A percentile compares a stretch with the other conserved stretches of the same genome.
phyloP scores from a whole-genome alignment of 2,888 invertebrate species.

The Melinopterus prodromus region DNA sequence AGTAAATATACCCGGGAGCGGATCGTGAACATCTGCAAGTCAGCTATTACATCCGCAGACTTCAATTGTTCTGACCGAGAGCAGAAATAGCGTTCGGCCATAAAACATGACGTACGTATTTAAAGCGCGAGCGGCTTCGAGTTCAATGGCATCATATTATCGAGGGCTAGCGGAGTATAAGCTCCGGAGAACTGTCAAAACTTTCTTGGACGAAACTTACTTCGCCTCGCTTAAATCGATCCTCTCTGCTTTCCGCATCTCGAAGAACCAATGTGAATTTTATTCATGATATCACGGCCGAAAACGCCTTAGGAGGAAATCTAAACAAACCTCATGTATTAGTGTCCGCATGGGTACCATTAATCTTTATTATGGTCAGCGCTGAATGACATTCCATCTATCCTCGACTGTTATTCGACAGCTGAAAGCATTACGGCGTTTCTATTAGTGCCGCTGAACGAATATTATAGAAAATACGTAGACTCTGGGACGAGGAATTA shows the following conservation, averaged over 20 bases:
- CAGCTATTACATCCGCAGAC: neutral
- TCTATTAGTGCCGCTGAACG: neutral
- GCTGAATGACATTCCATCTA: slow-evolving; percentile 23
- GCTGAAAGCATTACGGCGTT: neutral
- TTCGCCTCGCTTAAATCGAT: neutral
- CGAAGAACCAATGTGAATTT: neutral
- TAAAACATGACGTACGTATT: slow-evolving; percentile 4
- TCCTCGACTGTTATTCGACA: neutral
- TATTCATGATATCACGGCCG: neutral
- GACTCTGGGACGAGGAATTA: neutral
- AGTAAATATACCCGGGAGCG: neutral
- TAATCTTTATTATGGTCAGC: slow-evolving; percentile 24
- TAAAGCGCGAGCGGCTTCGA: neutral
- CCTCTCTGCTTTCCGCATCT: neutral
- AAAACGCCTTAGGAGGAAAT: neutral
- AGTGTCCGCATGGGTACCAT: slow-evolving; percentile 7
- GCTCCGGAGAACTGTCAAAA: neutral
- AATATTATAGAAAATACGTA: neutral
- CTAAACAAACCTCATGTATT: neutral
- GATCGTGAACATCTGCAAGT: slow-evolving; percentile 4
- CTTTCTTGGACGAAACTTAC: neutral
- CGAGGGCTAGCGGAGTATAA: neutral
- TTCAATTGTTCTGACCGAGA: neutral
- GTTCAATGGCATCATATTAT: neutral
- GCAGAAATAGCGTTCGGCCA: neutral